Base-by-base conservation (phyloP, 2,888 invertebrate species). In the Thymelicus lineola region DNA sequence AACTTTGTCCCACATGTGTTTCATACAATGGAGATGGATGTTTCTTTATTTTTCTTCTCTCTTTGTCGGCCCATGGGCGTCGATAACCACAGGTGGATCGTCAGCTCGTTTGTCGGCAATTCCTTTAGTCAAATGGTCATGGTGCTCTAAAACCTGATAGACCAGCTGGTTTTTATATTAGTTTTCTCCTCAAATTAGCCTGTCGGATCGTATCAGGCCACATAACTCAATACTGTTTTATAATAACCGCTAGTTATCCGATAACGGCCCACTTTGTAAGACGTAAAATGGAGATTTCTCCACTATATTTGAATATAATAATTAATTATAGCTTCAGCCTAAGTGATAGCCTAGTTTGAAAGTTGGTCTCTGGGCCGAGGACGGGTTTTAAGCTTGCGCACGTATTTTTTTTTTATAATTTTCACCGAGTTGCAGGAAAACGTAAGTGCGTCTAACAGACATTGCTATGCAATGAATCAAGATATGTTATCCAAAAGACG, bases 221-320 rank as follows among this genome's bases (percentile, higher is more conserved):
- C 17, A 50, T 50, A 50, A 50, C 50, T 50, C 50, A 50, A 14
- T 9, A n/a, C 46, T 46, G 50, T 53, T 53, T 20, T 53, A 20
- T 53, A 53, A 53, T 53, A 17, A 53, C 17, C 28, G 3, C 28
- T 28, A 28, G 28, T 28, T 53, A 53, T 12, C 42, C 42, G 53
- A 20, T 53, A 53, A 10, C 12, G 20, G 10, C 12, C 53, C 9
- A 53, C 10, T 53, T 53, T 20, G 7, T 10, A 20, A 20, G 20
- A 53, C 17, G 20, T 53, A 53, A n/a, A 12, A 53, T 20, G 20
- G 12, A 53, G 20, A 53, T 53, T 53, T 53, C 53, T 53, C 20
- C 20, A 17, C 53, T 53, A 20, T 50, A 50, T 53, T 53, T 53
- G 20, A 53, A n/a, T 53, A 53, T 50, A 14, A 50, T 42, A 50